Evolutionary conservation across 1,140 invertebrate genomes (phyloP).

Genomic region (Marisa cornuarietis): DNA sequence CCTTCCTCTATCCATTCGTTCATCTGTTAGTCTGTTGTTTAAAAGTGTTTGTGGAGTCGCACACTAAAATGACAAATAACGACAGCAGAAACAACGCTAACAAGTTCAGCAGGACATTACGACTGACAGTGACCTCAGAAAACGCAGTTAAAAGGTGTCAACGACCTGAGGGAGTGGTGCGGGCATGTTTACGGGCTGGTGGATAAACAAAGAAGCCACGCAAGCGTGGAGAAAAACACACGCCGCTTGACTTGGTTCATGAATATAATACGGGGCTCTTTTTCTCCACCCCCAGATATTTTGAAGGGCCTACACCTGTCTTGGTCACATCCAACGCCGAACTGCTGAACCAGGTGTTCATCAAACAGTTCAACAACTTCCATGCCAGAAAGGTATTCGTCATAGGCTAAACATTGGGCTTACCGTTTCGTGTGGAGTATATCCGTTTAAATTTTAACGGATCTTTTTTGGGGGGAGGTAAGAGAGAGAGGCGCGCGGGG

Average conservation of each 20-base stretch:
- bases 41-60: too few relatives aligned
- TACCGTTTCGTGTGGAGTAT: too few relatives aligned
- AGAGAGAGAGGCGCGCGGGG: too few relatives aligned
- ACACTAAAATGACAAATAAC: too few relatives aligned
- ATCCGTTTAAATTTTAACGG: not conserved
- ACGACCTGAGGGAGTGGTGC: too few relatives aligned
- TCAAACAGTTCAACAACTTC: conserved; percentile 68
- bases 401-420: too few relatives aligned
- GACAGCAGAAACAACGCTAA: too few relatives aligned
- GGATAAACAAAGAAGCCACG: not conserved
- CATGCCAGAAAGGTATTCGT: conserved; percentile 62
- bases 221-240: not conserved
- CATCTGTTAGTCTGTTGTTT: too few relatives aligned
- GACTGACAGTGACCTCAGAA: too few relatives aligned
- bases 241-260: not conserved
- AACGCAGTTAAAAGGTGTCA: too few relatives aligned
- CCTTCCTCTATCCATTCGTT: not conserved
- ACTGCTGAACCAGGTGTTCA: conserved; percentile 65
- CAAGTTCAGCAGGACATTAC: too few relatives aligned
- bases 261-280: not conserved
- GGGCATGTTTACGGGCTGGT: not conserved
- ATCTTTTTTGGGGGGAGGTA: not conserved
- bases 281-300: conserved; percentile 45
- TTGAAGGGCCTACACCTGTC: conserved; percentile 62
- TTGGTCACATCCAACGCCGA: conserved; percentile 65